phyloP scores from a whole-genome alignment of 2,888 invertebrate species.

The Sycophila texana region DNA sequence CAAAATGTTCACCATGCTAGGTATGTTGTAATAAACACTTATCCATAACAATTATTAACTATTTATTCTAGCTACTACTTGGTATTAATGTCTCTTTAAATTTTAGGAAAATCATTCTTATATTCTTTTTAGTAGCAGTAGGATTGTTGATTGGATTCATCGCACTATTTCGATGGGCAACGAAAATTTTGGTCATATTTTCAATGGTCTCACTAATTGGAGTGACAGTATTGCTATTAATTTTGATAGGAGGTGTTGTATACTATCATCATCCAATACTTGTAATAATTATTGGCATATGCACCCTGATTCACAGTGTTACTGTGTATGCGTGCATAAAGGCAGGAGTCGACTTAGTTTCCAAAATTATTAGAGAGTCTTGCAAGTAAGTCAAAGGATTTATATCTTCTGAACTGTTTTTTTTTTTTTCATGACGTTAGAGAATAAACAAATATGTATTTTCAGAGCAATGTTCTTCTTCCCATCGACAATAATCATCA shows the following conservation, averaged over 20 bases:
- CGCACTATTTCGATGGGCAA: constrained; percentile 30
- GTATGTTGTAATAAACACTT: neutral
- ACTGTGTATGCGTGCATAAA: constrained; percentile 10
- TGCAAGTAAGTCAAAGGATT: constrained; percentile 40
- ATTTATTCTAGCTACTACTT: neutral
- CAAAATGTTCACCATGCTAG: neutral
- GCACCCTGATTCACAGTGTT: constrained; percentile 1
- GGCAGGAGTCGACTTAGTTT: constrained; percentile 24
- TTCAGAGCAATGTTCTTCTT: constrained; percentile 48
- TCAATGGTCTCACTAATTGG: neutral
- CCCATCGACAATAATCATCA: constrained; percentile 30
- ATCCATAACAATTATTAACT: neutral
- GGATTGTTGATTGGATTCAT: constrained; percentile 5
- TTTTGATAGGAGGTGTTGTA: neutral
- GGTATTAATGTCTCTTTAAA: neutral
- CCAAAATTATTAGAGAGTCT: constrained; percentile 33
- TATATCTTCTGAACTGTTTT: too few relatives aligned
- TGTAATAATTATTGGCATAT: neutral
- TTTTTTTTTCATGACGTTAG: neutral
- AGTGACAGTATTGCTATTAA: constrained; percentile 1
- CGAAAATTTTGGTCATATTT: constrained; percentile 19
- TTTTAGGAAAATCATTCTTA: constrained; percentile 4
- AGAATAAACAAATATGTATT: neutral
- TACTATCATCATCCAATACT: neutral
- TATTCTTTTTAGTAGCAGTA: neutral